Base-by-base conservation (phyloP, 1,140 invertebrate genomes). In the Linepithema humile region DNA sequence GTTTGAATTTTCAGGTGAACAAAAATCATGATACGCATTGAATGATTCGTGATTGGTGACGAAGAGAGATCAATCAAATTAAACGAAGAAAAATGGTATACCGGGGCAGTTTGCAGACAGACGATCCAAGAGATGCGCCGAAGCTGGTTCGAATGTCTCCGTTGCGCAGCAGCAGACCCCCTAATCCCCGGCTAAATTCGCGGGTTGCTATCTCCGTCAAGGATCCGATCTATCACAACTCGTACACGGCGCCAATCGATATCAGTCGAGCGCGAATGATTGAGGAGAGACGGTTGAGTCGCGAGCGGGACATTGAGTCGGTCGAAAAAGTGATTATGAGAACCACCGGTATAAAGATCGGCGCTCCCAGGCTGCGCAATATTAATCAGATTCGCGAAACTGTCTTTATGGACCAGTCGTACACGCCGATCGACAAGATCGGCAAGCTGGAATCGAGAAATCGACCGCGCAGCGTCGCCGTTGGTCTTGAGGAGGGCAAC, bases 381-480 rank as follows among this genome's bases (percentile, higher is more conserved):
- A 94, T 94, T 67, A 92, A 84, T 65, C 89, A 94, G 48, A 94
- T 94, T 4, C 89, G 92, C 4, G 91, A 93, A 64, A 92, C 92
- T 0, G 89, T 94, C 17, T 78, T 85, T 29, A 45, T 89, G 9
- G 88, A 92, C n/a, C 62, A 85, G 0, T 45, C 85, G 0, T 20
- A 84, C 23, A 85, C 77, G 26, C 84, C 70, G 40, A 84, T 85
- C 15, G 60, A 82, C 15, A 74, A 83, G 3, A 88, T 80, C 64
- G 82, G 80, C 29, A 77, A 59, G 9, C 3, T 35, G 6, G 86
- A 87, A 5, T 40, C 35, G 57, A 62, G 20, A 9, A 80, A 65
- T 32, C 85, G 86, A 12, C 84, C 85, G 12, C 75, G 72, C 29
- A 85, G 89, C 9, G 67, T 85, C 6, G 82, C 64, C 1, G 26